A percentile compares a stretch with the other conserved stretches of the same genome.
Evolutionary conservation across 1,140 invertebrate species (phyloP).

Genomic region (Heliconius nattereri): DNA sequence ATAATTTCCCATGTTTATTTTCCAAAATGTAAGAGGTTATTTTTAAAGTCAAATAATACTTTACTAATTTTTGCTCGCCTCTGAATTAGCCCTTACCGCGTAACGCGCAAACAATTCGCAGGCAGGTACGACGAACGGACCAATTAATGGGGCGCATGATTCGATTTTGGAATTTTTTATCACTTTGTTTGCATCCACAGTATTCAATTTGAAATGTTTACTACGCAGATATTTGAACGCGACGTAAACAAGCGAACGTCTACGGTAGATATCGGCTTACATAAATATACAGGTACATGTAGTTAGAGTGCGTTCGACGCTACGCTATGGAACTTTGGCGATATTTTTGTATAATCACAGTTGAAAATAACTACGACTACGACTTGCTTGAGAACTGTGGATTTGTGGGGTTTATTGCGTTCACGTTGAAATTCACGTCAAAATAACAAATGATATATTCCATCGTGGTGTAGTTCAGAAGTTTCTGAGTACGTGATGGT

Average conservation of each 20-base stretch:
- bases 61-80: neutral
- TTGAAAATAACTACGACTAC: conserved; percentile 32
- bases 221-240: conserved; percentile 37
- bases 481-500: too few relatives aligned
- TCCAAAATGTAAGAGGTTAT: too few relatives aligned
- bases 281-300: conserved; percentile 31
- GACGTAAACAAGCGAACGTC: conserved; percentile 47
- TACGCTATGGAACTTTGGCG: conserved; percentile 34
- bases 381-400: conserved; percentile 4
- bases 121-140: conserved; percentile 41
- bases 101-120: conserved; percentile 28
- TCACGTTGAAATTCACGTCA: neutral
- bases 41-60: neutral
- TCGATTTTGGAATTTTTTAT: conserved; percentile 59
- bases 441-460: too few relatives aligned
- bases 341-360: conserved; percentile 42
- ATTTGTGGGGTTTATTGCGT: neutral
- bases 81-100: neutral
- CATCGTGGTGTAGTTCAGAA: too few relatives aligned
- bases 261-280: conserved; percentile 38
- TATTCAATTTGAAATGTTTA: conserved; percentile 45
- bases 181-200: conserved; percentile 53
- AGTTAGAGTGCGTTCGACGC: conserved; percentile 19
- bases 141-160: conserved; percentile 58
- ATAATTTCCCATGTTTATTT: too few relatives aligned